Evolutionary conservation across 2,888 invertebrate genomes (phyloP).

Genomic region (Siphlonurus alternatus): DNA sequence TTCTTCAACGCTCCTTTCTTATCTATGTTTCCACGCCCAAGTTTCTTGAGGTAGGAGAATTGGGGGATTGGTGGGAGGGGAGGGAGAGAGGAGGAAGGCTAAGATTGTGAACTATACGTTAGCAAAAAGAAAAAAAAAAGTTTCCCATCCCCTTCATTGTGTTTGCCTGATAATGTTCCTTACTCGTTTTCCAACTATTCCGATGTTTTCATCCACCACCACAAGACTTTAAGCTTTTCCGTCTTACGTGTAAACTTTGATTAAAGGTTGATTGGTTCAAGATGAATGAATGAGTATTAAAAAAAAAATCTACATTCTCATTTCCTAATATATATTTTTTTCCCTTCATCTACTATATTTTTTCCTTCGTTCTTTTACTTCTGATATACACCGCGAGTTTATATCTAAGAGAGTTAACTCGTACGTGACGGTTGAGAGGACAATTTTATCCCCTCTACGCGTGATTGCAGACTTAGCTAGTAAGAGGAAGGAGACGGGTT

Average conservation of each 20-base stretch:
- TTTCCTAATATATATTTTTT: conserved; percentile 3
- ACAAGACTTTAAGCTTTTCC: too few species aligned
- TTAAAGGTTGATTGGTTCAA: not conserved
- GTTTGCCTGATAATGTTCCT: not conserved
- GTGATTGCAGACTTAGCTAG: not conserved
- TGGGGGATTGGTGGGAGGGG: too few species aligned
- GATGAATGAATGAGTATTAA: not conserved
- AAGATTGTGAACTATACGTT: not conserved
- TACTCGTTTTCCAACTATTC: too few species aligned
- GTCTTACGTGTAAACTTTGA: not conserved
- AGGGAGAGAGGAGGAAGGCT: too few species aligned
- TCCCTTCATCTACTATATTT: not conserved
- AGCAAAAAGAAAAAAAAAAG: not conserved
- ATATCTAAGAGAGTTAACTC: not conserved
- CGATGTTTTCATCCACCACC: too few species aligned
- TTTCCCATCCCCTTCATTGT: not conserved
- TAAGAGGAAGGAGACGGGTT: too few species aligned
- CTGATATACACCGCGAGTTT: not conserved
- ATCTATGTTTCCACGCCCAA: not conserved
- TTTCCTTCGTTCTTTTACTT: not conserved
- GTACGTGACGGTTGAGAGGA: not conserved
- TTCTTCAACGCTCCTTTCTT: not conserved
- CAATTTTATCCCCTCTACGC: too few species aligned
- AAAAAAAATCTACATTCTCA: not conserved
- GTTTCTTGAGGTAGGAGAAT: too few species aligned